Evolutionary conservation across 2,888 invertebrate genomes (phyloP).

Genomic region (Fabriciana adippe): DNA sequence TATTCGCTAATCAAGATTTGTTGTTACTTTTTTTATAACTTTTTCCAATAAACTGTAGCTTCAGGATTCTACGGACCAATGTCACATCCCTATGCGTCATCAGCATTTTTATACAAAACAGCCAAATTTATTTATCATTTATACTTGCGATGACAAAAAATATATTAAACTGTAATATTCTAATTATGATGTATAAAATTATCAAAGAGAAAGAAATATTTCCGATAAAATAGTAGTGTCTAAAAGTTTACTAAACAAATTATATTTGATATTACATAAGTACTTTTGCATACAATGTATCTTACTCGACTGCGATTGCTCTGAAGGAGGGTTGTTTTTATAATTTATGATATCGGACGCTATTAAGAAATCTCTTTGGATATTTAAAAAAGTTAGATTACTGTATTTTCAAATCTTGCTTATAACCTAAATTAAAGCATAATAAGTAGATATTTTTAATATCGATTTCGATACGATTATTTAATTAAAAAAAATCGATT

Average conservation of each 20-base stretch:
- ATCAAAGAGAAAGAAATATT: conserved; percentile 4
- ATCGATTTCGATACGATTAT: neutral
- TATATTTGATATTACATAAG: conserved; percentile 12
- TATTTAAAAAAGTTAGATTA: neutral
- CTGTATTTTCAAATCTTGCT: neutral
- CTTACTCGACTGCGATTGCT: conserved; percentile 1
- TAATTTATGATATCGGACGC: neutral
- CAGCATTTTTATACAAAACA: conserved; percentile 19
- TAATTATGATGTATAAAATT: neutral
- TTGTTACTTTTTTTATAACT: conserved; percentile 47
- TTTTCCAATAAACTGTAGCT: conserved; percentile 27
- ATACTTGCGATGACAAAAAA: conserved; percentile 4
- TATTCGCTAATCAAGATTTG: conserved; percentile 32
- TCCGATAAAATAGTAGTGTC: neutral
- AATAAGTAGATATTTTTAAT: neutral
- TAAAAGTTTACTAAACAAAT: neutral
- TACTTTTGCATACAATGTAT: neutral
- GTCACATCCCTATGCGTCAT: conserved; percentile 21
- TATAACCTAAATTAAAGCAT: neutral
- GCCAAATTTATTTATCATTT: conserved; percentile 10
- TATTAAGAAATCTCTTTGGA: conserved; percentile 3
- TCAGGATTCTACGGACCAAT: conserved; percentile 33
- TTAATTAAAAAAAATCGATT: neutral
- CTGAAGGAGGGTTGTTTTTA: neutral
- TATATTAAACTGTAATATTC: conserved; percentile 3